Conservation (phyloP, 2,113 vertebrate species). For the Oreamnos americanus region DNA sequence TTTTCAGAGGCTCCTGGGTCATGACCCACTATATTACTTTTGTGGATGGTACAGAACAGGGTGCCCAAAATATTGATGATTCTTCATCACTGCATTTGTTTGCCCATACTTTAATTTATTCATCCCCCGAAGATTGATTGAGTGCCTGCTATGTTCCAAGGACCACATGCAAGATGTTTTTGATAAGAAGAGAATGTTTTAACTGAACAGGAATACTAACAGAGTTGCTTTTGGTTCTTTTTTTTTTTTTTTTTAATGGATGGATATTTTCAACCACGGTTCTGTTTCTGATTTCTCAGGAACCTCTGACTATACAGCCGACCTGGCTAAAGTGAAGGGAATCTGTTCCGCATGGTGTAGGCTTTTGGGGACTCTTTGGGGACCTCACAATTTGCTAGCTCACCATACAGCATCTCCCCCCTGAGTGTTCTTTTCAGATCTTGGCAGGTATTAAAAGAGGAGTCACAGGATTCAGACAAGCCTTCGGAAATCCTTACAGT, state of each 20-base stretch:
- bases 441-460: not conserved
- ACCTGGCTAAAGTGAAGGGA: not conserved
- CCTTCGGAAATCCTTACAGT: not conserved
- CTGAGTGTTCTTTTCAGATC: not conserved
- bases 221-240: not conserved
- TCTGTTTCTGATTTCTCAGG: not conserved
- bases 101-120: not conserved
- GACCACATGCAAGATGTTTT: not conserved
- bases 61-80: too few relatives aligned
- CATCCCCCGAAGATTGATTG: rapidly evolving
- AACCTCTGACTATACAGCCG: not conserved
- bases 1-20: not conserved
- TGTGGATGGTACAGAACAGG: rapidly evolving
- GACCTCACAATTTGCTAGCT: not conserved
- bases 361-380: rapidly evolving
- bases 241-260: not conserved
- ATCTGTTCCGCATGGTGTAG: rapidly evolving
- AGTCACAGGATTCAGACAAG: not conserved
- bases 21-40: rapidly evolving
- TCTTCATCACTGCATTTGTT: not conserved
- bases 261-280: not conserved
- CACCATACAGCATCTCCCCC: not conserved
- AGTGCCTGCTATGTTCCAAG: rapidly evolving
- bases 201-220: not conserved
- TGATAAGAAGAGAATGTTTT: not conserved